Base-by-base conservation (phyloP, 1,140 invertebrate genomes). In the Drosophila willistoni region DNA sequence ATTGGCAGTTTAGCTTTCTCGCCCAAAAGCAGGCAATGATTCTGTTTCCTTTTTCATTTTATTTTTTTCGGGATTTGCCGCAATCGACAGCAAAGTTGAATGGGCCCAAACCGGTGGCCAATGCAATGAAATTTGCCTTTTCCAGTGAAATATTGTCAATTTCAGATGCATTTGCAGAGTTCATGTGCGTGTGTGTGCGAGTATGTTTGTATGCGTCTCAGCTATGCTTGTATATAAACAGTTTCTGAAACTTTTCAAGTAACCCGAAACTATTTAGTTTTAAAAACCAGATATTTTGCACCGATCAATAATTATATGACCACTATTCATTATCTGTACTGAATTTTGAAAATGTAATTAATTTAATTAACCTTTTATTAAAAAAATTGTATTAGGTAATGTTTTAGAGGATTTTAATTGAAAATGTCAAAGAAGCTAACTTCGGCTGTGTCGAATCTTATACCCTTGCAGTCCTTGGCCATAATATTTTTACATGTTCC, bases 71-170 rank as follows among this genome's bases (percentile, higher is more conserved):
- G 51, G 66, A 68, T 57, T 57, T 54, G 69, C 72, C 79, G 79
- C 82, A 79, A 82, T 87, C 76, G 77, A 83, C 79, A 70, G 60
- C 84, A 83, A 83, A 77, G 79, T 86, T 86, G 83, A 87, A 87
- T 83, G 79, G 83, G 70, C 68, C 77, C 77, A 85, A 85, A 78
- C 70, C 77, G 47, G 73, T 77, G 73, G 70, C 70, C 82, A 71
- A 68, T 86, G 73, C 79, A 89, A 86, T 81, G 87, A 87, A 86
- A 86, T 87, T 79, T 81, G 76, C 66, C 72, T 86, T 79, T 83
- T 77, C 47, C 65, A 74, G 76, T 87, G 77, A 86, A 87, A 86
- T 83, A 86, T 86, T 87, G 83, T 80, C 83, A 86, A 86, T 79
- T 87, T 89, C 65, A 71, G 60, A 71, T 74, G 68, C 66, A 59